Base-by-base conservation (phyloP, 2,797 vertebrate genomes). In the Apogon talboti region DNA sequence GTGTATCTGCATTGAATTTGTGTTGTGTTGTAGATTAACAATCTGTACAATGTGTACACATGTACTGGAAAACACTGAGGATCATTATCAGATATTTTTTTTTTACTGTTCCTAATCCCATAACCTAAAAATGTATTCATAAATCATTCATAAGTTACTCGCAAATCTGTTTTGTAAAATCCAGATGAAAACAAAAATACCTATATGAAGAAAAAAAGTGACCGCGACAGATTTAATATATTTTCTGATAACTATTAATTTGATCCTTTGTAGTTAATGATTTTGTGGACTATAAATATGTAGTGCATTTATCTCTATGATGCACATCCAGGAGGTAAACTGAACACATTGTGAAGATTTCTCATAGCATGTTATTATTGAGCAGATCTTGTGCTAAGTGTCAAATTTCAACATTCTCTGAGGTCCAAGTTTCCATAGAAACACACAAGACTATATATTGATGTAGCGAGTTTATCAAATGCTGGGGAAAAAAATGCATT, bases 351-450 rank as follows among this genome's bases (percentile, higher is more conserved):
- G 30, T 51, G 43, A 56, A 71, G 15, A 82, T 55, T 69, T 65
- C 54, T 71, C 16, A 70, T n/a, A n/a, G n/a, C n/a, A n/a, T 52
- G 47, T 70, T 79, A 65, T 63, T 76, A 58, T 12, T 65, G 66
- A 84, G 79, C 77, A 76, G 49, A 87, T 86, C 66, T 77, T 58
- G 53, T 79, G 80, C 73, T 80, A 82, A 82, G 81, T 85, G 76
- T 84, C 60, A 84, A 71, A 89, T 86, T 85, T 85, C 77, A 90
- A 89, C 85, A 86, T 79, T 89, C 85, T 90, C 65, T 13, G 77
- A 89, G 83, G 87, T 84, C 81, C 76, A 91, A 86, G 92, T 93
- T 93, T 93, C 92, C 92, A 93, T 93, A 92, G 92, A 91, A 93
- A 93, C 91, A 83, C 83, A 82, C 76, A 50, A 86, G 89, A 87